Percentiles rank a stretch among this genome's conserved stretches.
Evolutionary conservation across 1,140 invertebrate species (phyloP).

Genomic region (Drosophila varians): DNA sequence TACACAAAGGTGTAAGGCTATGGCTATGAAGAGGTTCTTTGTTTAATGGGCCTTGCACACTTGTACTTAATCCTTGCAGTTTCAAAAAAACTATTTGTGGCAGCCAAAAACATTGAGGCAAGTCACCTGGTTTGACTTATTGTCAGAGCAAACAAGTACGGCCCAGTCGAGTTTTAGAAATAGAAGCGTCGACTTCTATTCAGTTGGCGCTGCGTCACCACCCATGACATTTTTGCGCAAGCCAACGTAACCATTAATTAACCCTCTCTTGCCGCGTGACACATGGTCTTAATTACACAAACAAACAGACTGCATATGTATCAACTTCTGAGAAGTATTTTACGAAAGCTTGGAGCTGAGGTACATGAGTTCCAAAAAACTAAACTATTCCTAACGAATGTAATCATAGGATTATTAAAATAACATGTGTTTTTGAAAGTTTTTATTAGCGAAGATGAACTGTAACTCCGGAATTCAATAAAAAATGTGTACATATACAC

Average conservation of each 20-base stretch:
- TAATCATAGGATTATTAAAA: not conserved
- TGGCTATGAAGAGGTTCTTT: too few species aligned
- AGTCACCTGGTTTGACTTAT: slow-evolving; percentile 48
- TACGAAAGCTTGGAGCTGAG: too few species aligned
- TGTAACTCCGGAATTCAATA: slow-evolving; percentile 5
- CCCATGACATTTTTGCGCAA: slow-evolving; percentile 72
- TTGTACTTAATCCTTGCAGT: too few species aligned
- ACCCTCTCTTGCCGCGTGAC: slow-evolving; percentile 66
- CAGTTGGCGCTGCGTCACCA: slow-evolving; percentile 74
- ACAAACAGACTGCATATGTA: slow-evolving; percentile 19
- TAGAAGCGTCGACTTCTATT: slow-evolving; percentile 78
- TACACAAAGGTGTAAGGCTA: slow-evolving; percentile 33
- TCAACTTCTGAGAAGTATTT: too few species aligned
- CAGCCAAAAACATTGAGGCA: too few species aligned
- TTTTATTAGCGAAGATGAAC: not conserved
- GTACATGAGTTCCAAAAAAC: too few species aligned
- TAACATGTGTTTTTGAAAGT: not conserved
- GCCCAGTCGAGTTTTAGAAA: slow-evolving; percentile 66
- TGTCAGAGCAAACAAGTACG: slow-evolving; percentile 29
- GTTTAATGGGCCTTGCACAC: too few species aligned
- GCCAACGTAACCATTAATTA: slow-evolving; percentile 74
- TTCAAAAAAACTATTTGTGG: not conserved
- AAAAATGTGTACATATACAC: slow-evolving; percentile 1
- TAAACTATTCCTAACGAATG: too few species aligned
- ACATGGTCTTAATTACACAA: slow-evolving; percentile 53